Conservation (phyloP, 2,888 invertebrate species). For the Drosophila imparisetae region DNA sequence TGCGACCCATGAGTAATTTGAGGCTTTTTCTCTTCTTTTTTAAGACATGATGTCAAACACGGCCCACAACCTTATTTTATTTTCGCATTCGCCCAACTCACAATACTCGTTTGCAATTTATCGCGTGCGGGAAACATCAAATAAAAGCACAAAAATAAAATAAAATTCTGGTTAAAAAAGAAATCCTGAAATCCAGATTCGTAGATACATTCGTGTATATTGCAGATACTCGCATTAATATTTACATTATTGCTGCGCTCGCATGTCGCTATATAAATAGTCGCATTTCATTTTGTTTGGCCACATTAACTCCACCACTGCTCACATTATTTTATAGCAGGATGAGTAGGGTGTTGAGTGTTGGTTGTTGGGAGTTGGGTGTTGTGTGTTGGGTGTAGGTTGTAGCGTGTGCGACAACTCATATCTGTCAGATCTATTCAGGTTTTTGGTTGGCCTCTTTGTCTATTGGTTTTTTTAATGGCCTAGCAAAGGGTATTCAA, state of each 20-base stretch:
- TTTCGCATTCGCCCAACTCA: constrained; percentile 16
- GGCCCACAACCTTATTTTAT: constrained; percentile 15
- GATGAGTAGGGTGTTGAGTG: constrained; percentile 2
- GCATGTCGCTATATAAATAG: constrained; percentile 62
- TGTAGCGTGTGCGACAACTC: not conserved
- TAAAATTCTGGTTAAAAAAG: not conserved
- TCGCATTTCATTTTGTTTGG: constrained; percentile 52
- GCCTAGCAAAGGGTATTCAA: not conserved
- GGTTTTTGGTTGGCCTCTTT: constrained; percentile 9
- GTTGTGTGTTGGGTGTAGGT: not conserved
- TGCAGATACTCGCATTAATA: constrained; percentile 34
- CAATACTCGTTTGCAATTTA: constrained; percentile 3
- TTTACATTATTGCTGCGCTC: constrained; percentile 53
- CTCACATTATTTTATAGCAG: constrained; percentile 2
- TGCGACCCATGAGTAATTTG: constrained; percentile 53
- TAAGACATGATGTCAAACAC: constrained; percentile 24
- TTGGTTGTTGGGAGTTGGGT: not conserved
- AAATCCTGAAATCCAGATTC: constrained; percentile 18
- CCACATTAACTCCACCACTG: constrained; percentile 11
- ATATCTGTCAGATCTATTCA: constrained; percentile 11
- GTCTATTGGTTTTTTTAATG: constrained; percentile 10
- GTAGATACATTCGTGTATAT: constrained; percentile 38
- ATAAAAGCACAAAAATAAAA: constrained; percentile 1
- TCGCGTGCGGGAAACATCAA: constrained; percentile 22
- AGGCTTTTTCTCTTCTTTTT: constrained; percentile 8